These are phyloP conservation scores for Calliopsis andreniformis DNA, from an alignment of 1,140 invertebrate genomes.

Conservation along the genomic window DNA sequence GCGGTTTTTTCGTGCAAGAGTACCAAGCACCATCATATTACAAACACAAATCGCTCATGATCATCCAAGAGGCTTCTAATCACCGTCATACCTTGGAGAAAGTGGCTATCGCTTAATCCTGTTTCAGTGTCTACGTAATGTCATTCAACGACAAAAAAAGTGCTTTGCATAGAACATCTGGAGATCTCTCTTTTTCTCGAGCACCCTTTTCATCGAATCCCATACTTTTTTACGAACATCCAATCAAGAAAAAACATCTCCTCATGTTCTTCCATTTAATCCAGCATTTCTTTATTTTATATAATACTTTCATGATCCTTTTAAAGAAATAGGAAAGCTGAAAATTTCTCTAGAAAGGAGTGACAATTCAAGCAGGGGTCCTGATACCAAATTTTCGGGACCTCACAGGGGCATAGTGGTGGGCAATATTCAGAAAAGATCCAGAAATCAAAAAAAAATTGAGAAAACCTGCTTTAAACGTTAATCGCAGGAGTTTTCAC, in stretches of 20 bases:
- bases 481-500: not conserved
- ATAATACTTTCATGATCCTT: too few relatives aligned
- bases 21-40: not conserved
- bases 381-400: too few relatives aligned
- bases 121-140: slow-evolving; percentile 3
- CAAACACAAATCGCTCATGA: not conserved
- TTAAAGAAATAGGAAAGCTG: too few relatives aligned
- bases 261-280: not conserved
- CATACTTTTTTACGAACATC: not conserved
- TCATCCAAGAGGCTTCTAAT: not conserved
- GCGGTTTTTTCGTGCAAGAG: too few relatives aligned
- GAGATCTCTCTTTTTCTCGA: not conserved
- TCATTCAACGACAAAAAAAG: not conserved
- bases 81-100: not conserved
- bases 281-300: too few relatives aligned
- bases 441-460: too few relatives aligned
- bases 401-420: too few relatives aligned
- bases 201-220: not conserved
- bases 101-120: slow-evolving; percentile 19
- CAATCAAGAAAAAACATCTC: not conserved
- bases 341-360: too few relatives aligned
- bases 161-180: not conserved
- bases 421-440: too few relatives aligned
- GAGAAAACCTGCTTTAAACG: too few relatives aligned
- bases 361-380: too few relatives aligned